Conservation (phyloP, 23 tunicate species). For the Halocynthia roretzi region DNA sequence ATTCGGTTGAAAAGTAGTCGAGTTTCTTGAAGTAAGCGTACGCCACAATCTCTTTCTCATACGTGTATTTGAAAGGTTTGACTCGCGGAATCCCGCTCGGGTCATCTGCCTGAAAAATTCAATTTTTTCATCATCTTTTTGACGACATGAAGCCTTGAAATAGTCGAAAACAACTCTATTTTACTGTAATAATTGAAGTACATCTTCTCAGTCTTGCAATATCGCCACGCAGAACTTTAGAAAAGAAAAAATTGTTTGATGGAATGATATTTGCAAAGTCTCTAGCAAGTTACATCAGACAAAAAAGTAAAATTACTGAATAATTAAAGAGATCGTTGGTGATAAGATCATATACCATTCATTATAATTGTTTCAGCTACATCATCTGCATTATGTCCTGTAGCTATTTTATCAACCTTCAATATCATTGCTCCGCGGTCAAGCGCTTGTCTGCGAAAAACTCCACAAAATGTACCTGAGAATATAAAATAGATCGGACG, state of each 20-base stretch:
- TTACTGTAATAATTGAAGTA: conserved; percentile 75
- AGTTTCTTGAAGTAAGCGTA: conserved; percentile 90
- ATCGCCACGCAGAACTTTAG: conserved; percentile 68
- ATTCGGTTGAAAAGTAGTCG: conserved; percentile 97
- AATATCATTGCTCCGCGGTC: conserved; percentile 92
- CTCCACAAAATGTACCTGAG: conserved; percentile 90
- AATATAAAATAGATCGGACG: not conserved
- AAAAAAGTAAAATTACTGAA: no score
- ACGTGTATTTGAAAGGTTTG: conserved; percentile 93
- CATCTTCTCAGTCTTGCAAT: conserved; percentile 90
- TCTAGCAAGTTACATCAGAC: no score
- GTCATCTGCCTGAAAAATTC: conserved; percentile 47
- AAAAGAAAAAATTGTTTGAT: not conserved
- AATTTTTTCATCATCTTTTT: not conserved
- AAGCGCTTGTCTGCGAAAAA: conserved; percentile 88
- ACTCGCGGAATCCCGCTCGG: conserved; percentile 97
- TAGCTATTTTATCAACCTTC: conserved; percentile 76
- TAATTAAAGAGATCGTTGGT: no score
- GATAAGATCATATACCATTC: conserved; percentile 45
- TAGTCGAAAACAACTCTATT: not conserved
- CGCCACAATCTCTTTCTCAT: conserved; percentile 96
- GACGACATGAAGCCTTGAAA: not conserved
- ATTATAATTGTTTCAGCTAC: conserved; percentile 92
- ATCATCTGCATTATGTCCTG: conserved; percentile 99
- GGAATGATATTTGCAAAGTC: no score